A percentile compares a stretch with the other conserved stretches of the same genome.
phyloP scores from a whole-genome alignment of 1,140 invertebrate genomes.

The Drosophila littoralis region DNA sequence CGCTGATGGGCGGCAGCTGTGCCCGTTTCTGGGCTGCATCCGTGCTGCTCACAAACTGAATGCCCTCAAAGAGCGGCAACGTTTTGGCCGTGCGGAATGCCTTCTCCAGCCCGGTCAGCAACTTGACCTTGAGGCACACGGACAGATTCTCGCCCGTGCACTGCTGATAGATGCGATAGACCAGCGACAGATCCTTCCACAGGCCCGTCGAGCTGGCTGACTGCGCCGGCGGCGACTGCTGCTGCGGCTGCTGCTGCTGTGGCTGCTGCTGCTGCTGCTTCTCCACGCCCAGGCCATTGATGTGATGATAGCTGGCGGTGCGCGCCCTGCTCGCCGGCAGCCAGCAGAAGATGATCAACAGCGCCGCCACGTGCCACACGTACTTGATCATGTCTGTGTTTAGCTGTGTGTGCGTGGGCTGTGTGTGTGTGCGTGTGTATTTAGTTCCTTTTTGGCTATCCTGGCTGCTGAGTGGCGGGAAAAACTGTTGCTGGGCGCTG shows the following conservation, averaged over 20 bases:
- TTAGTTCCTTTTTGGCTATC: constrained; percentile 45
- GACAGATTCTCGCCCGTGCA: constrained; percentile 89
- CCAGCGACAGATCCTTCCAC: constrained; percentile 78
- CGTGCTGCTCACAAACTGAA: constrained; percentile 87
- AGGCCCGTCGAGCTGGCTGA: constrained; percentile 37
- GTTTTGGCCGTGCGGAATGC: constrained; percentile 87
- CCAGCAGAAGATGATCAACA: constrained; percentile 78
- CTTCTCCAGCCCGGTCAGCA: constrained; percentile 89
- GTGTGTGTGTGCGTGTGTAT: constrained; percentile 6
- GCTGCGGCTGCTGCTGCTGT: constrained; percentile 14
- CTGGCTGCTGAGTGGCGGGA: constrained; percentile 34
- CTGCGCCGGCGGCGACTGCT: constrained; percentile 1
- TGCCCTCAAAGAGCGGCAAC: constrained; percentile 88
- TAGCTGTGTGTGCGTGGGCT: constrained; percentile 14
- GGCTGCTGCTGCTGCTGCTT: constrained; percentile 23
- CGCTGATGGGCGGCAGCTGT: constrained; percentile 71
- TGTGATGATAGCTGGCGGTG: constrained; percentile 69
- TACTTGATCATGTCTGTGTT: constrained; percentile 66
- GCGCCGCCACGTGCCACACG: constrained; percentile 76
- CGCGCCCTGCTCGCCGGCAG: constrained; percentile 56
- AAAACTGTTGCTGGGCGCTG: constrained; percentile 47
- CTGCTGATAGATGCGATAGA: constrained; percentile 88
- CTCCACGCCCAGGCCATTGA: constrained; percentile 47
- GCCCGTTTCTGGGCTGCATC: constrained; percentile 52
- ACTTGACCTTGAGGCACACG: constrained; percentile 91